Evolutionary conservation across 2,888 invertebrate genomes (phyloP), one percentile per base, ranked within the genome.

Genomic region (Caenorhabditis uteleia): DNA sequence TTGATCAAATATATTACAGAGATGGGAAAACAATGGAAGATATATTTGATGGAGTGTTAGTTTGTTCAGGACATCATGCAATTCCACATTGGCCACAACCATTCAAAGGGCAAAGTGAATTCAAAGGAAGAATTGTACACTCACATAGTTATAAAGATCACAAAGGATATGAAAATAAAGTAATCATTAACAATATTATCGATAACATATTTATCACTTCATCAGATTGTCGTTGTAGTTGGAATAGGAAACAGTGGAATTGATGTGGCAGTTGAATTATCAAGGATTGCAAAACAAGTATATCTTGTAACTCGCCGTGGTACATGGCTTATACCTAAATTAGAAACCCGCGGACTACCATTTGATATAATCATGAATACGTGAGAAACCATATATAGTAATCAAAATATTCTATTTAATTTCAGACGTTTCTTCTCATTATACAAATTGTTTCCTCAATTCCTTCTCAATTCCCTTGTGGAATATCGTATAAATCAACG

Each of bases 51-150:
- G 86, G 84, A 5, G 86, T 87, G 3, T 79, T 87, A 77, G 78
- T 87, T 10, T 86, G 86, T 72, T 84, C 84, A 1, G 87, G 87
- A 1, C 86, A 86, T 62, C 86, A 86, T 65, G 83, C 84, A 0
- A 78, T 82, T 39, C 86, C 87, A 0, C 74, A 84, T 48, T 70
- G 77, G 29, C 86, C 87, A 0, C 54, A 74, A 14, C 54, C 58
- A 2, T 78, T 69, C 66, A 61, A 55, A 1, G 77, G 78, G 26
- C 77, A 77, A 50, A 62, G 69, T 3, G 36, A 54, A 14, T 68
- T 65, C 60, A 53, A 61, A 26, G 83, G 83, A 10, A 27, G 66
- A 29, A 70, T 83, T 20, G 61, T 74, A 29, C 83, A 83, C 55
- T 74, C 80, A 3, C 82, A 83, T 55, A 62, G 69, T 45, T 84